These are phyloP conservation scores for Pangasius larnaudii DNA, from an alignment of 2,797 vertebrate genomes.

Conservation along the genomic window DNA sequence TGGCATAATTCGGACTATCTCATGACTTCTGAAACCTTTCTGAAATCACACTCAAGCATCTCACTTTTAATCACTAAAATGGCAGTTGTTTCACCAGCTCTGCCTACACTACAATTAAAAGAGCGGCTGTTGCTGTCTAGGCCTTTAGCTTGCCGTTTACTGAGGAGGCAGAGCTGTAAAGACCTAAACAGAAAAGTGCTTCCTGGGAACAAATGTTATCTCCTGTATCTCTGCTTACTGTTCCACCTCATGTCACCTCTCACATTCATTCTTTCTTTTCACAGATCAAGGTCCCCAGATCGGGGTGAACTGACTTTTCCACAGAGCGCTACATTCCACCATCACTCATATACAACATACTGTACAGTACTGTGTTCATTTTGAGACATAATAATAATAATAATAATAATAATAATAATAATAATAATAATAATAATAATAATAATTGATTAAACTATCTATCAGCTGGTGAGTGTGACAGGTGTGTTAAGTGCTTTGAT, in stretches of 20 bases:
- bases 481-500: slow-evolving; percentile 75
- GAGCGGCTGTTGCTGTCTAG: slow-evolving; percentile 21
- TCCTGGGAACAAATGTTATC: slow-evolving; percentile 69
- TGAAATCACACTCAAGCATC: slow-evolving; percentile 45
- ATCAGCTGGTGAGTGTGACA: slow-evolving; percentile 83
- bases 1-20: slow-evolving; percentile 49
- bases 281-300: slow-evolving; percentile 71
- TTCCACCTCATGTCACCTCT: slow-evolving; percentile 67
- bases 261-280: slow-evolving; percentile 82
- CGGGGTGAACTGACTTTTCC: slow-evolving; percentile 68
- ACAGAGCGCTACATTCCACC: slow-evolving; percentile 81
- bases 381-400: slow-evolving; percentile 67
- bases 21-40: slow-evolving; percentile 33
- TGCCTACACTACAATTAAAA: slow-evolving; percentile 30
- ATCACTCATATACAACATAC: slow-evolving; percentile 85
- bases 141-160: slow-evolving; percentile 24
- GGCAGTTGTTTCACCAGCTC: slow-evolving; percentile 43
- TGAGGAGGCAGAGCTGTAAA: slow-evolving; percentile 39
- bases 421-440: slow-evolving; percentile 52
- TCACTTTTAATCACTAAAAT: slow-evolving; percentile 37
- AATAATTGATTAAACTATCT: slow-evolving; percentile 56
- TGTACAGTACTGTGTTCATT: slow-evolving; percentile 95
- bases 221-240: slow-evolving; percentile 33
- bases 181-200: slow-evolving; percentile 73
- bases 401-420: slow-evolving; percentile 60